Evolutionary conservation across 1,140 invertebrate genomes (phyloP).

Genomic region (Danaus plexippus): DNA sequence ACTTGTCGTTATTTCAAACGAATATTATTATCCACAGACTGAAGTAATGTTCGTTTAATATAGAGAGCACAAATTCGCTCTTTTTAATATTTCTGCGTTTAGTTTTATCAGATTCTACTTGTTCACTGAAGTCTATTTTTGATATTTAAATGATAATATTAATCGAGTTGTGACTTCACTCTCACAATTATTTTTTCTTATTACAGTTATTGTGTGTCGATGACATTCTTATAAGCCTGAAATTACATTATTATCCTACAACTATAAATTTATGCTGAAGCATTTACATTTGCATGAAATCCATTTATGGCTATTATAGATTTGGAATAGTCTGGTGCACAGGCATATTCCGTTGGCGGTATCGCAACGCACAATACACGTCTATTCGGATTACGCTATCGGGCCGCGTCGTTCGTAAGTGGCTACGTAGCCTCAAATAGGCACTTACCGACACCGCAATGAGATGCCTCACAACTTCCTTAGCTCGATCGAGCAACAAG

Average conservation of each 20-base stretch:
- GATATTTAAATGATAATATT: too few relatives aligned
- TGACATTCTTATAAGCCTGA: too few relatives aligned
- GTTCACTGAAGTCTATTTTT: too few relatives aligned
- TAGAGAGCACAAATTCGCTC: too few relatives aligned
- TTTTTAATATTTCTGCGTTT: too few relatives aligned
- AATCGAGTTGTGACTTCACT: too few relatives aligned
- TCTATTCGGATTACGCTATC: slow-evolving; percentile 60
- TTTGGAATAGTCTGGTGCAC: neutral
- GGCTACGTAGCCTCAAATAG: slow-evolving; percentile 63
- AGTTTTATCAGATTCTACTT: too few relatives aligned
- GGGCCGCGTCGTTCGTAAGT: slow-evolving; percentile 39
- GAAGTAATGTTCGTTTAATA: too few relatives aligned
- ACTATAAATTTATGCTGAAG: too few relatives aligned
- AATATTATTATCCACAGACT: slow-evolving; percentile 1
- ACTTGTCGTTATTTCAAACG: slow-evolving; percentile 13
- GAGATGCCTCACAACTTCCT: slow-evolving; percentile 52
- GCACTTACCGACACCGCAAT: slow-evolving; percentile 30
- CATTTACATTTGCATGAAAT: slow-evolving; percentile 8
- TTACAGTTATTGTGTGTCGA: too few relatives aligned
- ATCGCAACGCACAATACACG: slow-evolving; percentile 58
- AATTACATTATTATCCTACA: too few relatives aligned
- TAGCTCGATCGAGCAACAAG: slow-evolving; percentile 27
- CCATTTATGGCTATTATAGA: slow-evolving; percentile 35
- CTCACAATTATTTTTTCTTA: too few relatives aligned
- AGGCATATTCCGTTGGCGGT: slow-evolving; percentile 38